phyloP scores from a whole-genome alignment of 2,888 invertebrate genomes.

The Eudasyphora cyanicolor region DNA sequence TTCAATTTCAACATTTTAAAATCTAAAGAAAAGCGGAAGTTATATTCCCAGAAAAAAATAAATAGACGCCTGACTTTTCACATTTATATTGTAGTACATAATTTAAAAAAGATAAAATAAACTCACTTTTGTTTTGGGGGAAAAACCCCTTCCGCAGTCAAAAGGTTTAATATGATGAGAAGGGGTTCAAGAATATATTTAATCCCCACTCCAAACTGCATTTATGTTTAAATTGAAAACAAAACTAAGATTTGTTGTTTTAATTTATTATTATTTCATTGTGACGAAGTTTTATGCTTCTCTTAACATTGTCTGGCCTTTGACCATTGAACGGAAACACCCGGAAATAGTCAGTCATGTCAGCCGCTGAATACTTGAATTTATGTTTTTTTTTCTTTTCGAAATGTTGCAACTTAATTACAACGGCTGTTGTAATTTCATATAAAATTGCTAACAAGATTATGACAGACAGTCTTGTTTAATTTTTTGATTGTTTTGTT shows the following conservation, averaged over 20 bases:
- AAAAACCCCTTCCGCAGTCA: background rate
- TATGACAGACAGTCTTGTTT: slow-evolving; percentile 18
- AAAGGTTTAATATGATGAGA: slow-evolving; percentile 30
- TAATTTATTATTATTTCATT: too few species aligned
- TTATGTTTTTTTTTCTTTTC: too few species aligned
- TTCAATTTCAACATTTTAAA: background rate
- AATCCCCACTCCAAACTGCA: slow-evolving; percentile 26
- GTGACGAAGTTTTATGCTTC: slow-evolving; percentile 41
- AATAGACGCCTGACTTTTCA: too few species aligned
- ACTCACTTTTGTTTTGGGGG: background rate
- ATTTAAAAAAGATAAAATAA: background rate
- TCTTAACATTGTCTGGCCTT: slow-evolving; percentile 54
- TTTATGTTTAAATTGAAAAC: slow-evolving; percentile 7
- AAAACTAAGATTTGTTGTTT: slow-evolving; percentile 36
- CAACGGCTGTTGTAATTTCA: slow-evolving; percentile 1
- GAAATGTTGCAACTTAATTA: slow-evolving; percentile 40
- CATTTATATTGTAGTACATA: background rate
- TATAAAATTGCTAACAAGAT: slow-evolving; percentile 17
- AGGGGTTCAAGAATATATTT: slow-evolving; percentile 39
- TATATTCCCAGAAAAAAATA: background rate
- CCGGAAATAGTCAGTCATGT: slow-evolving; percentile 26
- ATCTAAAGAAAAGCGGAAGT: background rate
- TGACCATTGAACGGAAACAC: slow-evolving; percentile 62
- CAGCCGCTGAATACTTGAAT: background rate
- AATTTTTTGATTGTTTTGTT: background rate